Evolutionary conservation across 2,113 vertebrate genomes (phyloP), one percentile per base, ranked within the genome.

Genomic region (Lathamus discolor): DNA sequence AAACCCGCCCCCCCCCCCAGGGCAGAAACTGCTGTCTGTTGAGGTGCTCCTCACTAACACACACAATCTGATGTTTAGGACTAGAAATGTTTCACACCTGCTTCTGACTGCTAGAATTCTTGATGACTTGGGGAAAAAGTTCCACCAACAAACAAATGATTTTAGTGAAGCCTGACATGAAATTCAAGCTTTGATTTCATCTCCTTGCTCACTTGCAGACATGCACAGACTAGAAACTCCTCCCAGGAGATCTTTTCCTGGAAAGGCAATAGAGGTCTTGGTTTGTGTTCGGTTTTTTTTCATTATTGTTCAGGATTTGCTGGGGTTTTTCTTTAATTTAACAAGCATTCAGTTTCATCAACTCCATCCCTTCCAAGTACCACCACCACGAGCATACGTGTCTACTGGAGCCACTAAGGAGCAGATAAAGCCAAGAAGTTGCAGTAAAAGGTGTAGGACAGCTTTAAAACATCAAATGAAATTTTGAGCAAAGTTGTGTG

Each of bases 131-230:
- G 49, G 44, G 39, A 31, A 86, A 86, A 44, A 43, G 10, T 76
- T 68, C 54, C 19, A 92, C 1, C 8, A 86, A 88, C 31, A 88
- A 90, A 75, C 39, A 74, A 81, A 67, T 79, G 1, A 73, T 73
- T 91, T 85, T 25, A 46, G 48, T 16, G 22, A 91, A 69, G 66
- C 9, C 41, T 54, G 59, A 76, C 63, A 66, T 37, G 29, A 90
- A 94, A 96, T 83, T 27, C 55, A 69, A 92, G 67, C 41, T 46
- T n/a, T 54, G 63, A 83, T 94, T 91, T 93, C 82, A 96, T 61
- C 66, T 90, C 67, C 52, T 73, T 80, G 59, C 67, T 96, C 52
- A 43, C 59, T 86, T 76, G 33, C 49, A 91, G 72, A 70, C 87
- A 86, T 55, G 85, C 29, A 95, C 19, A 63, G 85, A 80, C 82